phyloP scores from a whole-genome alignment of 2,797 vertebrate genomes.

The Periophthalmus magnuspinnatus region DNA sequence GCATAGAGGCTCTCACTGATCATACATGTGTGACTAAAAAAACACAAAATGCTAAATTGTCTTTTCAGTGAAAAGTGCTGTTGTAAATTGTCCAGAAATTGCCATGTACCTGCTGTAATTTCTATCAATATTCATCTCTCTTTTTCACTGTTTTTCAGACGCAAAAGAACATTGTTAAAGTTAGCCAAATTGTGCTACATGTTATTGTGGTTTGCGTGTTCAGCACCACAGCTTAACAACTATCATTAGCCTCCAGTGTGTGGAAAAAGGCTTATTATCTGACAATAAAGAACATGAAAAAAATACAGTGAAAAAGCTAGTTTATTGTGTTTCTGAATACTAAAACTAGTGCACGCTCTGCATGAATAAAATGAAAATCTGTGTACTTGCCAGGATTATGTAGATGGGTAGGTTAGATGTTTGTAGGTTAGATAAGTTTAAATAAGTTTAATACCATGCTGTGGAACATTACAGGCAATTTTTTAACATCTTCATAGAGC shows the following conservation, averaged over 20 bases:
- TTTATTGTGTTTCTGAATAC: not conserved
- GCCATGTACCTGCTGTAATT: not conserved
- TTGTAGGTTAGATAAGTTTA: not conserved
- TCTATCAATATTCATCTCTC: not conserved
- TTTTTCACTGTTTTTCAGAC: not conserved
- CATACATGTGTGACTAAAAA: too few species aligned
- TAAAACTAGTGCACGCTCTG: too few species aligned
- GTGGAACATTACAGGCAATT: not conserved
- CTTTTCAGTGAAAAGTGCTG: not conserved
- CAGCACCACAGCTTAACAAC: not conserved
- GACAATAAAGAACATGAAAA: not conserved
- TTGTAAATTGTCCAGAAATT: not conserved
- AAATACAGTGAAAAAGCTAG: not conserved
- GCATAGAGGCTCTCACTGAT: too few species aligned
- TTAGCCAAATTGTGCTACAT: not conserved
- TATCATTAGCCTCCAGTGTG: not conserved
- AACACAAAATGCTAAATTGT: not conserved
- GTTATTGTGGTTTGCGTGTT: not conserved
- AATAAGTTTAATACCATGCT: not conserved
- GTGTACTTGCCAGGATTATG: too few species aligned
- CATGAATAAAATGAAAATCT: too few species aligned
- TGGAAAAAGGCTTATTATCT: slow-evolving; percentile 1
- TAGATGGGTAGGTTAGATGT: too few species aligned
- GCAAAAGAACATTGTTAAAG: slow-evolving; percentile 1
- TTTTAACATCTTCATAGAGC: too few species aligned